Conservation (phyloP, 2,113 vertebrate genomes). For the Ptyas mucosa region DNA sequence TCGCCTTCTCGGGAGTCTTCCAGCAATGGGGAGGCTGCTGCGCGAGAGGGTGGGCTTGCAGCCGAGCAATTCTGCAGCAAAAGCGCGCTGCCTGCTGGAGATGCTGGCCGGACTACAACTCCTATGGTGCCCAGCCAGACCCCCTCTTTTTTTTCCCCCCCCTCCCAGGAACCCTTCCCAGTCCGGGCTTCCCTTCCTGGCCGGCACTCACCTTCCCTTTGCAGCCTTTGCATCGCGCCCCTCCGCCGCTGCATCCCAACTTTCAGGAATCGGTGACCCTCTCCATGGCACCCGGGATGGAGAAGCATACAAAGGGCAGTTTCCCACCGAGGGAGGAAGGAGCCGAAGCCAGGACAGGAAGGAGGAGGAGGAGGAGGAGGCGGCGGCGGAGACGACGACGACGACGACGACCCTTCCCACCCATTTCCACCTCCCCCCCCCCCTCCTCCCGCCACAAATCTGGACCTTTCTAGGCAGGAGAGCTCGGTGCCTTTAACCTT, state of each 20-base stretch:
- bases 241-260: neutral
- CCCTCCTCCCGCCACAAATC: neutral
- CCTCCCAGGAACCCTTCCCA: neutral
- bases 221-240: neutral
- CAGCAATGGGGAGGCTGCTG: neutral
- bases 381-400: neutral
- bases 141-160: neutral
- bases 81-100: neutral
- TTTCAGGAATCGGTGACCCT: neutral
- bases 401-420: neutral
- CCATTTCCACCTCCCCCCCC: neutral
- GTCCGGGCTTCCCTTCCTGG: neutral
- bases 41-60: too few relatives aligned
- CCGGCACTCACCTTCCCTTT: neutral
- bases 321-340: neutral
- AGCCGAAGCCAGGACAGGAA: neutral
- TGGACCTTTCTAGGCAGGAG: neutral
- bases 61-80: neutral
- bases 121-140: neutral
- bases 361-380: neutral
- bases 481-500: neutral
- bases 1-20: neutral
- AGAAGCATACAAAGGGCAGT: constrained; percentile 4
- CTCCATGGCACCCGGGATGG: neutral
- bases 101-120: neutral